Evolutionary conservation across 2,888 invertebrate species (phyloP).

Genomic region (Monochamus alternatus): DNA sequence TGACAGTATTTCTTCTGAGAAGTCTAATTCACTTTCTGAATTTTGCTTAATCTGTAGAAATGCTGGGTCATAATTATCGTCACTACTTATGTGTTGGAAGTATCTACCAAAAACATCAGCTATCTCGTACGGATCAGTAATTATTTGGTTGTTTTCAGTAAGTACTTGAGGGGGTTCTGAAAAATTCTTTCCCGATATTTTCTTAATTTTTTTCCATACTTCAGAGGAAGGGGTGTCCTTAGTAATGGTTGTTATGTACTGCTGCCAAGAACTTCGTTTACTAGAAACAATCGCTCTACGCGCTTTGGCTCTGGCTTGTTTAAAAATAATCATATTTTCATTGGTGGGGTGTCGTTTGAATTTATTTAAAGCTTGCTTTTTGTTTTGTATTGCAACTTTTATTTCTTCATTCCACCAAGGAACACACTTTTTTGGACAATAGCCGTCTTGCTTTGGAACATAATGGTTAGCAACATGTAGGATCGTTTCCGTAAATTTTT

Average conservation of each 20-base stretch:
- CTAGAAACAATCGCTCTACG: neutral
- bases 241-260: neutral
- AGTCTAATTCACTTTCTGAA: neutral
- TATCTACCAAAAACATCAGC: neutral
- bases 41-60: neutral
- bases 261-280: neutral
- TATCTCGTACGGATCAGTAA: neutral
- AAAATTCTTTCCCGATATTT: neutral
- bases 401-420: slow-evolving; percentile 11
- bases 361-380: neutral
- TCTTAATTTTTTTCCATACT: neutral
- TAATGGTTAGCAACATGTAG: neutral
- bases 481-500: neutral
- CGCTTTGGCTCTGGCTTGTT: neutral
- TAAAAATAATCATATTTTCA: neutral
- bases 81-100: neutral
- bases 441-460: neutral
- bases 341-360: neutral
- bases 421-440: neutral
- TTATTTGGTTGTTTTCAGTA: neutral
- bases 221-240: neutral
- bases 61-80: neutral
- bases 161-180: neutral
- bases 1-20: neutral
- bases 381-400: neutral